Conservation (phyloP, 2,113 vertebrate species). For the Daboia siamensis region DNA sequence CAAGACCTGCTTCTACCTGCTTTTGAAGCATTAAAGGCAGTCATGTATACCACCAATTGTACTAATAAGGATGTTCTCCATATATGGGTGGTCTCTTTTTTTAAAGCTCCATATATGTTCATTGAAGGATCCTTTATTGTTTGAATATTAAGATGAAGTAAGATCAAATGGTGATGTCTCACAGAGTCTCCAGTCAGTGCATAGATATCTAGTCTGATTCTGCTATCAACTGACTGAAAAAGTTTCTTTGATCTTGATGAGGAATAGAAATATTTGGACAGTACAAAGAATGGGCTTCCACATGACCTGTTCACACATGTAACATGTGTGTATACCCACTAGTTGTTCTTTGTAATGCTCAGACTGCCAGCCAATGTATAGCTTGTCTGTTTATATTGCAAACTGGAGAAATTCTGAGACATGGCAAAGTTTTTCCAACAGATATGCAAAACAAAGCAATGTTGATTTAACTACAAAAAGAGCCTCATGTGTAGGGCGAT, state of each 20-base stretch:
- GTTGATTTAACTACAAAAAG: background rate
- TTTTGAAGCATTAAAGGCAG: background rate
- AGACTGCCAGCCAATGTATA: background rate
- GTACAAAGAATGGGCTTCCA: background rate
- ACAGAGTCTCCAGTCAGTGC: background rate
- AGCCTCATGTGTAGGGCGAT: background rate
- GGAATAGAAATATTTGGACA: background rate
- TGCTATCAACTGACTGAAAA: background rate
- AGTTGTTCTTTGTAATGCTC: background rate
- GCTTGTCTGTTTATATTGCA: background rate
- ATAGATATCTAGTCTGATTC: background rate
- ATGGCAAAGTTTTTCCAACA: background rate
- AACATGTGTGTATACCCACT: background rate
- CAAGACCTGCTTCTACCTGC: background rate
- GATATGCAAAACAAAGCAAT: background rate
- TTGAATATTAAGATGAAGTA: background rate
- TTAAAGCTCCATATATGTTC: background rate
- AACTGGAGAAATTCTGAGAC: background rate
- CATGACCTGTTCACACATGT: background rate
- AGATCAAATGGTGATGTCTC: background rate
- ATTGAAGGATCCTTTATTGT: background rate
- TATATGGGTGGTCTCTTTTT: background rate
- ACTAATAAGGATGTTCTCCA: too few species aligned
- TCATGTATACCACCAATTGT: background rate
- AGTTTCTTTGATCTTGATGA: background rate